A percentile compares a stretch with the other conserved stretches of the same genome.
Conservation (phyloP, 2,888 invertebrate species). For the Polymixis flavicincta region DNA sequence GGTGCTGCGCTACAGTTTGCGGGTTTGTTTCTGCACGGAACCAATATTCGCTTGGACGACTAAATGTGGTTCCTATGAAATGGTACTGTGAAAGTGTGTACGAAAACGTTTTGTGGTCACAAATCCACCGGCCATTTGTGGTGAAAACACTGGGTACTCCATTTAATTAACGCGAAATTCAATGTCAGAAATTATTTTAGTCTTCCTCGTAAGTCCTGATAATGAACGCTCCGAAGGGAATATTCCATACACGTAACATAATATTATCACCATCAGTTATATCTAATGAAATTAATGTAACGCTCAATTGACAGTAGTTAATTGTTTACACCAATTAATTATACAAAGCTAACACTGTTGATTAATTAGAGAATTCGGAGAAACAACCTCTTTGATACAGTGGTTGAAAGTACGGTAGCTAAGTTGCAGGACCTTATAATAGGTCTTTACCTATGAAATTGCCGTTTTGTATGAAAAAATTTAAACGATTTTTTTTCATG, state of each 20-base stretch:
- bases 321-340: slow-evolving; percentile 39
- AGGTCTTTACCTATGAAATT: too few species aligned
- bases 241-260: background rate
- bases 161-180: background rate
- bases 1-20: background rate
- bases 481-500: too few species aligned
- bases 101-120: background rate
- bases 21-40: background rate
- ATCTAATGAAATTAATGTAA: slow-evolving; percentile 28
- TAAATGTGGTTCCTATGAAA: background rate
- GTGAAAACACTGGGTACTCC: background rate
- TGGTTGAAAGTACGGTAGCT: background rate
- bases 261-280: slow-evolving; percentile 10
- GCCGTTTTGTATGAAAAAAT: too few species aligned
- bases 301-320: slow-evolving; percentile 26
- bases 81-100: background rate
- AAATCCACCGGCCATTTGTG: background rate
- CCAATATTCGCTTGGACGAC: background rate
- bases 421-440: too few species aligned
- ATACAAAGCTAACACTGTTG: slow-evolving; percentile 11
- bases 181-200: background rate
- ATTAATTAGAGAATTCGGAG: slow-evolving; percentile 14
- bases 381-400: background rate
- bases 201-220: background rate
- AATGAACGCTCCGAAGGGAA: slow-evolving; percentile 16